Conservation (phyloP, 2,797 vertebrate species). For the Hybognathus amarus region DNA sequence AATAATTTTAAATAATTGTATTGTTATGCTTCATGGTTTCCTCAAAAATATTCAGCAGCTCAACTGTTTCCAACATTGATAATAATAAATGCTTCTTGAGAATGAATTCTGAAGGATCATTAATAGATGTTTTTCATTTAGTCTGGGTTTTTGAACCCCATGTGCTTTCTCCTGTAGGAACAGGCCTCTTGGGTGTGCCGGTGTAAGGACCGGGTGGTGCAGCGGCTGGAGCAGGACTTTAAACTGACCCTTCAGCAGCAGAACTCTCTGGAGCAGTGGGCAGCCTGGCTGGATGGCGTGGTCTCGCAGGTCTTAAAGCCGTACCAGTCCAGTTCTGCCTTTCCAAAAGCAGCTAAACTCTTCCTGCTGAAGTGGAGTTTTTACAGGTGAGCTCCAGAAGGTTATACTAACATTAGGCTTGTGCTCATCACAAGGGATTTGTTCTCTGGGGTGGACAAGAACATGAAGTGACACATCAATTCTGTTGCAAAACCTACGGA, state of each 20-base stretch:
- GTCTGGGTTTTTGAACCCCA: background rate
- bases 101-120: background rate
- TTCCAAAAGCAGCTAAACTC: conserved; percentile 92
- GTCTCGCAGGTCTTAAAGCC: conserved; percentile 93
- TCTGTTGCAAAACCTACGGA: background rate
- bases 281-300: conserved; percentile 91
- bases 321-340: conserved; percentile 87
- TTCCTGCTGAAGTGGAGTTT: conserved; percentile 97
- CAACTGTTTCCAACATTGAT: background rate
- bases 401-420: background rate
- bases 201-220: conserved; percentile 91
- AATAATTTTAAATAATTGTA: too few relatives aligned
- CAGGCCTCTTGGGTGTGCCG: conserved; percentile 96
- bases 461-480: background rate
- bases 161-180: conserved; percentile 76
- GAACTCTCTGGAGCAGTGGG: conserved; percentile 97
- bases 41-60: background rate
- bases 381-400: conserved; percentile 81
- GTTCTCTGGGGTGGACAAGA: background rate
- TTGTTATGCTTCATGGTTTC: too few relatives aligned
- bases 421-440: background rate
- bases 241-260: conserved; percentile 96
- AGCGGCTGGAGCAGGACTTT: conserved; percentile 95
- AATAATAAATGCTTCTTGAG: background rate
- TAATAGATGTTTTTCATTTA: background rate